Evolutionary conservation across 2,113 vertebrate species (phyloP), one percentile per base, ranked within the genome.

Genomic region (Diphyllodes magnificus): DNA sequence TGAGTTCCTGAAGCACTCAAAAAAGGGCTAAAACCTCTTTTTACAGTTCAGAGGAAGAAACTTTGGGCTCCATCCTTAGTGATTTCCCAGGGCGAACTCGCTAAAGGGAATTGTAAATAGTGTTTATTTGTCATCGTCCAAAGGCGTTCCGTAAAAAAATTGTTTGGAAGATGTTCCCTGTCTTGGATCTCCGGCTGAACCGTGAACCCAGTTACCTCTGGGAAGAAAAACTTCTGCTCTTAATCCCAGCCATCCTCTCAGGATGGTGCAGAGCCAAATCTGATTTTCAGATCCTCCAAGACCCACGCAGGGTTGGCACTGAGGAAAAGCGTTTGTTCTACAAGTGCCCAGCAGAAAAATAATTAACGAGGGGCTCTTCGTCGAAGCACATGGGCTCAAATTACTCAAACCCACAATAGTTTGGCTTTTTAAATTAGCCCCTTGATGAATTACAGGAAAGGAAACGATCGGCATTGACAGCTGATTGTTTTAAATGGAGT

Each of bases 271-370:
- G 57, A 72, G 40, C 22, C 3, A 27, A 47, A 80, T n/a, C n/a
- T n/a, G n/a, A 60, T 82, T 77, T 75, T 69, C 22, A 30, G 79
- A 14, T 72, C 24, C 40, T 7, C 7, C 24, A 17, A 21, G 80
- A 19, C 5, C 19, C 23, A 6, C 0, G 0, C 16, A 22, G 25
- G 15, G 28, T 0, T 78, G 60, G 60, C 21, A 6, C 2, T 15
- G 69, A 45, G 40, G 31, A 53, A 44, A 53, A 6, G 4, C 2
- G 9, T 39, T 64, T 39, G 6, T 47, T 92, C 50, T 27, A 35
- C 24, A 31, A 27, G 4, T 7, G 33, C 14, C n/a, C 18, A 13
- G 20, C 12, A 30, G 35, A 63, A 49, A 17, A 31, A 49, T 12
- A 21, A 49, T 42, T 33, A 28, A 19, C 4, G 7, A 7, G 23